Base-by-base conservation (phyloP, 2,888 invertebrate species). In the Lasioglossum figueresi region DNA sequence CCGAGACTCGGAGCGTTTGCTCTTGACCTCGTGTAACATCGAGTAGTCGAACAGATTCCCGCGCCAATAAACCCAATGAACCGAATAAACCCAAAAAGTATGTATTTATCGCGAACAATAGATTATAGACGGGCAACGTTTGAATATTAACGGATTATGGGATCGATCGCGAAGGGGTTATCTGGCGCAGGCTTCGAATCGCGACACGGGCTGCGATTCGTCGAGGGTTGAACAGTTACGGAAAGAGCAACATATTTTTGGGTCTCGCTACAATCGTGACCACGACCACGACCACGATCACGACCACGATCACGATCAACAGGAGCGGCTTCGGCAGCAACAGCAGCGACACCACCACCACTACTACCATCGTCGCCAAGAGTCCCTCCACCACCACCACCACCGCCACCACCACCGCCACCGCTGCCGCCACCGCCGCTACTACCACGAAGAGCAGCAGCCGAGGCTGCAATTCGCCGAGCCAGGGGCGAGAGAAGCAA, bases 311-410 rank as follows among this genome's bases (percentile, higher is more conserved):
- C n/a, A n/a, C n/a, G n/a, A n/a, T 56, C 56, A 27, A 31, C 77
- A n/a, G 94, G 94, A 89, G 94, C 95, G 85, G 12, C 95, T 95
- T 85, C 95, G 95, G 88, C 88, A 86, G 3, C 91, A 92, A 52
- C 95, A 84, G 23, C 87, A 80, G 59, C 88, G 86, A 34, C 84
- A 80, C 43, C 87, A 78, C 34, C n/a, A 59, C 12, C 31, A 63
- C 14, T 16, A 31, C 27, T 19, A 23, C n/a, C n/a, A 56, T n/a
- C 19, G 0, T 34, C 23, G 66, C 3, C 63, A 31, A 31, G 63
- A 90, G 59, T 80, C 70, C 23, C 82, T 84, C 72, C 82, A 71
- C 40, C 87, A 88, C 1, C 86, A 88, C 43, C 82, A 82, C 31
- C 80, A 73, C 63, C 79, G 48, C 16, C 79, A 70, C 27, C 82